Percentiles rank a stretch among this genome's conserved stretches.
phyloP scores from a whole-genome alignment of 1,140 invertebrate genomes.

The Asobara japonica region DNA sequence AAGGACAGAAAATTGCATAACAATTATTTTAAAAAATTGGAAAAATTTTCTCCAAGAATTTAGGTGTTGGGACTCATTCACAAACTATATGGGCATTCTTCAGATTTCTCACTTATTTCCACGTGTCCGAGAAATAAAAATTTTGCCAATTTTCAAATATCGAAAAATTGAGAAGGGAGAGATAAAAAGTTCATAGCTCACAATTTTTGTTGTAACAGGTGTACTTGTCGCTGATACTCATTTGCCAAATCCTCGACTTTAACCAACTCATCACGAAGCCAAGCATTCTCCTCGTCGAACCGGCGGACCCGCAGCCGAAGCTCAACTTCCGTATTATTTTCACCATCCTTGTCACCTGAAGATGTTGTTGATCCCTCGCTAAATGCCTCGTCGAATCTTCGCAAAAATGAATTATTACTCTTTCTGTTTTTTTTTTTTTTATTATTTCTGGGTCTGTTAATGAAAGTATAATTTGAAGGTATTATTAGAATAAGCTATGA shows the following conservation, averaged over 20 bases:
- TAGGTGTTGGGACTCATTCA: no score
- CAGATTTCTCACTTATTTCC: no score
- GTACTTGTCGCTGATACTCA: conserved; percentile 23
- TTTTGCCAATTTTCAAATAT: no score
- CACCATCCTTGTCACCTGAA: neutral
- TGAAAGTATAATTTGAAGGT: no score
- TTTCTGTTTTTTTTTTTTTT: neutral
- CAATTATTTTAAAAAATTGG: neutral
- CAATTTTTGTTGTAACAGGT: conserved; percentile 32
- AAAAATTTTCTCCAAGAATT: no score
- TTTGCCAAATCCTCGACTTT: conserved; percentile 34
- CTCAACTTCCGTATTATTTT: conserved; percentile 26
- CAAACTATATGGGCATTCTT: no score
- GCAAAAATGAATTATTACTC: neutral
- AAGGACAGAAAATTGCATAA: conserved; percentile 20
- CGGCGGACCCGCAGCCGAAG: conserved; percentile 36
- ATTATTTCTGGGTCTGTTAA: neutral
- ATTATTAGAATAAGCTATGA: no score
- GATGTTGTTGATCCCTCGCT: conserved; percentile 18
- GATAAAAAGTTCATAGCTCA: neutral
- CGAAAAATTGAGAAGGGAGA: no score
- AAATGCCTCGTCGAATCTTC: neutral
- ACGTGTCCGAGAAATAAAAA: no score
- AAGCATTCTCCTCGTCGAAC: conserved; percentile 41
- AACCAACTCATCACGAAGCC: conserved; percentile 39